A percentile compares a stretch with the other conserved stretches of the same genome.
These are phyloP conservation scores for Microhierax caerulescens DNA, from an alignment of 2,797 vertebrate species.

Conservation along the genomic window DNA sequence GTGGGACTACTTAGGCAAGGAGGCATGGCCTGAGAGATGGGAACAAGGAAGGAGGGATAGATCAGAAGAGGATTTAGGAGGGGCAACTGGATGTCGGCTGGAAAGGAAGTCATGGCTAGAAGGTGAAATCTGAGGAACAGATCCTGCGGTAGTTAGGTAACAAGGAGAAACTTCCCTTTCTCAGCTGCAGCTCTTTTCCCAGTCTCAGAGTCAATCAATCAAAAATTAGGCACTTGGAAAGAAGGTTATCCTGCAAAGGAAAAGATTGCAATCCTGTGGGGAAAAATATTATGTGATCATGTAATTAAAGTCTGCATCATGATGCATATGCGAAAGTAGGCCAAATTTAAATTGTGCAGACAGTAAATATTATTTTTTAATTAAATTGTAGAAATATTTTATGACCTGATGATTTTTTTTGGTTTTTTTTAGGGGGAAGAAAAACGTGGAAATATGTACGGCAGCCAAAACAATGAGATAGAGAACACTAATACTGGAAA, in stretches of 20 bases:
- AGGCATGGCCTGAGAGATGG: neutral
- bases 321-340: neutral
- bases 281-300: neutral
- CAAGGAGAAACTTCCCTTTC: neutral
- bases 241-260: neutral
- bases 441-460: slow-evolving; percentile 15
- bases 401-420: slow-evolving; percentile 35
- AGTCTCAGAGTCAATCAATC: slow-evolving; percentile 9
- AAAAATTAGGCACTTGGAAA: neutral
- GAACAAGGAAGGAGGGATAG: neutral
- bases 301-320: neutral
- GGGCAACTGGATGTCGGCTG: neutral
- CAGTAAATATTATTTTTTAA: slow-evolving; percentile 55
- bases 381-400: slow-evolving; percentile 49
- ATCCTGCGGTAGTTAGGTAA: neutral
- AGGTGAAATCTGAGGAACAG: slow-evolving; percentile 33
- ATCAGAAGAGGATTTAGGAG: slow-evolving; percentile 33
- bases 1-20: slow-evolving; percentile 21
- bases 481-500: slow-evolving; percentile 23
- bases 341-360: slow-evolving; percentile 12
- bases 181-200: slow-evolving; percentile 17
- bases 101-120: neutral
- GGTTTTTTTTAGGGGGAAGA: slow-evolving; percentile 3
- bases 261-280: neutral
- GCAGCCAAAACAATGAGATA: slow-evolving; percentile 45